A percentile compares a stretch with the other conserved stretches of the same genome.
Conservation (phyloP, 2,113 vertebrate genomes). For the Hiodon tergisus region DNA sequence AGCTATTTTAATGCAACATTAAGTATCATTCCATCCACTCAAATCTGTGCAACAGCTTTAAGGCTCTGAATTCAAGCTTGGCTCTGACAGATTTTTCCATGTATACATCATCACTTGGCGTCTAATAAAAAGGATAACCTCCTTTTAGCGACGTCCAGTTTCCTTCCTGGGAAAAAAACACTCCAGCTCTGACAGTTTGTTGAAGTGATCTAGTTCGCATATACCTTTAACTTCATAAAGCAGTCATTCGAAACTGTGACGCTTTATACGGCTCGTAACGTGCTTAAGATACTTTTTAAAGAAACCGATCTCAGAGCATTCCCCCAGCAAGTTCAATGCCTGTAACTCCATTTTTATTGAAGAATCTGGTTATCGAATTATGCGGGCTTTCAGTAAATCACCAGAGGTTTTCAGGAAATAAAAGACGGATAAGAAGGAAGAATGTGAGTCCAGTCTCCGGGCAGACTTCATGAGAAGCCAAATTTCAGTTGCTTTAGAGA, state of each 20-base stretch:
- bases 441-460: not conserved
- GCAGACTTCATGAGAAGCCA: too few species aligned
- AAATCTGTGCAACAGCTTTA: slow-evolving; percentile 47
- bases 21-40: slow-evolving; percentile 34
- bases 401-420: not conserved
- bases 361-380: slow-evolving; percentile 16
- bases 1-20: not conserved
- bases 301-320: not conserved
- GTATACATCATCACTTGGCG: slow-evolving; percentile 25
- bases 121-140: slow-evolving; percentile 18
- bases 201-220: not conserved
- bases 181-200: slow-evolving; percentile 1
- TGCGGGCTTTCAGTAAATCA: slow-evolving; percentile 10
- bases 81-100: slow-evolving; percentile 28
- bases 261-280: not conserved
- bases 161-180: slow-evolving; percentile 10
- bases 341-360: slow-evolving; percentile 20
- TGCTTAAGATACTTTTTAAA: not conserved
- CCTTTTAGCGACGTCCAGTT: slow-evolving; percentile 27
- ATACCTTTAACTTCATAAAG: not conserved
- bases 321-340: not conserved
- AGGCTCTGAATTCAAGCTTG: slow-evolving; percentile 24
- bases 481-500: not conserved
- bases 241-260: not conserved
- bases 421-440: not conserved